phyloP scores from a whole-genome alignment of 2,113 vertebrate species.

The Notarius quadriscutis region DNA sequence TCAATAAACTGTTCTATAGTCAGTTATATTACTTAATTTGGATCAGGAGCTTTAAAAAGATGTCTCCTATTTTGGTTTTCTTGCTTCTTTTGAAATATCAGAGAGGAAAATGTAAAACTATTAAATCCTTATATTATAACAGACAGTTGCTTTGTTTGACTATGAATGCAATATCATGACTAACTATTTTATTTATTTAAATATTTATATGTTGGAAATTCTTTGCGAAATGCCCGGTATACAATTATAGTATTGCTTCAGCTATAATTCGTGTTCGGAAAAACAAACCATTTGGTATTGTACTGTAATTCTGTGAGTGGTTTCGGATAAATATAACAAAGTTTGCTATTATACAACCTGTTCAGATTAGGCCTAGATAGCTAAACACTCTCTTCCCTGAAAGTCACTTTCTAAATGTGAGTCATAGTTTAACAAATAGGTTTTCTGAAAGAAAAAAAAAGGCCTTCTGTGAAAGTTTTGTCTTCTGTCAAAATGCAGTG shows the following conservation, averaged over 20 bases:
- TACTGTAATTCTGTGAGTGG: background rate
- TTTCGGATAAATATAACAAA: background rate
- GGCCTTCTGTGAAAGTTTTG: background rate
- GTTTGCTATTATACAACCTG: background rate
- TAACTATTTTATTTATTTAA: background rate
- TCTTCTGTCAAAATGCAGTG: background rate
- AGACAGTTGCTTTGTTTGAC: background rate
- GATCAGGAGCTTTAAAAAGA: background rate
- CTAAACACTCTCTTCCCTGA: background rate
- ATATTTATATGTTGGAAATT: background rate
- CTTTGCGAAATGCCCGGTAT: background rate
- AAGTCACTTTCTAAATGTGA: conserved; percentile 5
- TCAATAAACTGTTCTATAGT: background rate
- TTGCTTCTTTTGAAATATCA: background rate
- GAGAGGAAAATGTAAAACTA: background rate
- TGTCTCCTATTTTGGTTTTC: background rate
- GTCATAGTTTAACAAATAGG: conserved; percentile 10
- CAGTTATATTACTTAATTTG: background rate
- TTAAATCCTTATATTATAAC: background rate
- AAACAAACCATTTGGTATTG: background rate
- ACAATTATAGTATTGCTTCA: background rate
- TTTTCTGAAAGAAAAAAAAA: background rate
- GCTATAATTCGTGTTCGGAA: background rate
- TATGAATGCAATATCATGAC: background rate
- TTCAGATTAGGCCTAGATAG: background rate